Conservation (phyloP, 1,140 invertebrate species). For the Conopomorpha cramerella region DNA sequence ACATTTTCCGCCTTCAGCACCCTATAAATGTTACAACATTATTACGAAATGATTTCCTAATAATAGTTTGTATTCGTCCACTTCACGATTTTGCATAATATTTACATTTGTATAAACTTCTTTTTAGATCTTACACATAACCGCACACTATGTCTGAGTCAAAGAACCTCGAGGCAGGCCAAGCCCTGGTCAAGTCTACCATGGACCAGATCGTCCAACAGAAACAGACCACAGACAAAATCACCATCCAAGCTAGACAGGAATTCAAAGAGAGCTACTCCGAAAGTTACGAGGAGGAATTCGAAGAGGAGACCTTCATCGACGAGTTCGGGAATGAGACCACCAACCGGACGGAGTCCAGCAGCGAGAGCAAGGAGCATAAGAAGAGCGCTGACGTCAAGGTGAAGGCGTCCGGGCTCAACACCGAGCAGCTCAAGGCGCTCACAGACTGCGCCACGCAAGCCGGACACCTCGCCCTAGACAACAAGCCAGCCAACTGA, state of each 20-base stretch:
- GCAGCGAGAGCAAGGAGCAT: conserved; percentile 51
- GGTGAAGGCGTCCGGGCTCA: conserved; percentile 52
- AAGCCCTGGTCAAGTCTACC: conserved; percentile 48
- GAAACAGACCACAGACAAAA: conserved; percentile 37
- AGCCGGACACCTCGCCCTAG: conserved; percentile 47
- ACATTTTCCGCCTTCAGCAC: too few species aligned
- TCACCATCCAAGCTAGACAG: conserved; percentile 50
- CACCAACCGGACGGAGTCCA: conserved; percentile 46
- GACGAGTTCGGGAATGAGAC: conserved; percentile 49
- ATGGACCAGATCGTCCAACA: conserved; percentile 51
- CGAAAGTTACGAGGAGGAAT: conserved; percentile 54
- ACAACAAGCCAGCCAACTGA: conserved; percentile 47
- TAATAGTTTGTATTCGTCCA: not conserved
- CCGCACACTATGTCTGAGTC: conserved; percentile 29
- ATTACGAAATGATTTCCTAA: too few species aligned
- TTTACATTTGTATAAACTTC: not conserved
- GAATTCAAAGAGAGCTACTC: conserved; percentile 50
- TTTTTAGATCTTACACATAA: not conserved
- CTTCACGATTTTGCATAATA: not conserved
- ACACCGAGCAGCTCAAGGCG: conserved; percentile 48
- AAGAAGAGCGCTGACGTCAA: conserved; percentile 52
- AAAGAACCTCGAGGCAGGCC: conserved; percentile 43
- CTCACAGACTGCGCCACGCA: conserved; percentile 56
- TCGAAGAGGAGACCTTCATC: conserved; percentile 52
- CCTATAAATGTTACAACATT: too few species aligned